Evolutionary conservation across 2,888 invertebrate genomes (phyloP).

Genomic region (Netelia melanura): DNA sequence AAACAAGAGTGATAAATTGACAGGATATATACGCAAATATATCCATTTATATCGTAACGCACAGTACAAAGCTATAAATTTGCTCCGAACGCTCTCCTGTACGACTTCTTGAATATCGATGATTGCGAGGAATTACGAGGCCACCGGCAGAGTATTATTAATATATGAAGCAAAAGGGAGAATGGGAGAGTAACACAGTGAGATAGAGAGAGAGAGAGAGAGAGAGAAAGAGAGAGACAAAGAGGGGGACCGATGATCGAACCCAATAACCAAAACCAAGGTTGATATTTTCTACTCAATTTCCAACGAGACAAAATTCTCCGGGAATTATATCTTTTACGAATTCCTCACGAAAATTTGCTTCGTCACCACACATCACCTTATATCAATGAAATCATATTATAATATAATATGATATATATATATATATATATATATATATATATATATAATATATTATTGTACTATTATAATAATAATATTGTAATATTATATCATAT

Average conservation of each 20-base stretch:
- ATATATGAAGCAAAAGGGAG: conserved; percentile 46
- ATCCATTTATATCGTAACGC: conserved; percentile 13
- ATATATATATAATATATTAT: neutral
- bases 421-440: conserved; percentile 27
- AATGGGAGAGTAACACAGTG: conserved; percentile 22
- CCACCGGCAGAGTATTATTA: conserved; percentile 72
- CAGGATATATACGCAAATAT: conserved; percentile 24
- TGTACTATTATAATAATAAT: too few relatives aligned
- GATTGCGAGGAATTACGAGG: conserved; percentile 80
- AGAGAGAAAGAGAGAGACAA: conserved; percentile 20
- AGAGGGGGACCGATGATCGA: conserved; percentile 37
- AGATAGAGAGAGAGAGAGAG: conserved; percentile 54
- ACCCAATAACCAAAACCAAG: conserved; percentile 64
- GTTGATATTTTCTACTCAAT: conserved; percentile 61
- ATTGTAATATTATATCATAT: too few relatives aligned
- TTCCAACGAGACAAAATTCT: conserved; percentile 49
- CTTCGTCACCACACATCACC: neutral
- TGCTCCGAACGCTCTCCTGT: conserved; percentile 81
- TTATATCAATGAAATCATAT: too few relatives aligned
- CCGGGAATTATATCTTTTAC: conserved; percentile 13
- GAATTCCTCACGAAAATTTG: conserved; percentile 25
- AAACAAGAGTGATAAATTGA: conserved; percentile 55
- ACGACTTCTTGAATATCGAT: conserved; percentile 81
- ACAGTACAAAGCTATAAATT: conserved; percentile 4
- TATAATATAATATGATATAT: neutral